Percentiles rank a stretch among this genome's conserved stretches.
phyloP scores from a whole-genome alignment of 2,797 vertebrate genomes.

The Spinus olivaceus region DNA sequence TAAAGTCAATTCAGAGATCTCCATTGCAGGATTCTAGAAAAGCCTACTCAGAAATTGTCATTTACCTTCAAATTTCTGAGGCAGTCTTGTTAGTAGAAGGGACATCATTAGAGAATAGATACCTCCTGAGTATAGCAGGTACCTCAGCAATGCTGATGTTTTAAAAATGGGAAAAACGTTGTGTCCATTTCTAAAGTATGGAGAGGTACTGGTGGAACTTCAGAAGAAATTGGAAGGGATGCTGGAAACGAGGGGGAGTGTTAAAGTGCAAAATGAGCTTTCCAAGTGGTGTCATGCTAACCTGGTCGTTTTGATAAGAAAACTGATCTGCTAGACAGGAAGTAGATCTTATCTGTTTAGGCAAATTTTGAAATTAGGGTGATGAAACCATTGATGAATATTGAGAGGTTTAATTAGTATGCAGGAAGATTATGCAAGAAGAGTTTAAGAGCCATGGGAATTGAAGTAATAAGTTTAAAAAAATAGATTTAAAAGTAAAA shows the following conservation, averaged over 20 bases:
- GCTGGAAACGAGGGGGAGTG: neutral
- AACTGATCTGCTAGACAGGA: neutral
- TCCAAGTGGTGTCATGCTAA: neutral
- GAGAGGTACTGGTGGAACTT: neutral
- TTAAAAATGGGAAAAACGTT: neutral
- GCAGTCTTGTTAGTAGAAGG: neutral
- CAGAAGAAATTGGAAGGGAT: neutral
- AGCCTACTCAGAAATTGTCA: neutral
- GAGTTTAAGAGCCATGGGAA: neutral
- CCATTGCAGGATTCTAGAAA: neutral
- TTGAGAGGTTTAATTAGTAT: neutral
- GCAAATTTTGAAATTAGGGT: conserved; percentile 16
- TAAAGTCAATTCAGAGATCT: neutral
- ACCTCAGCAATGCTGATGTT: neutral
- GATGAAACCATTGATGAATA: neutral
- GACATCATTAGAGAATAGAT: neutral
- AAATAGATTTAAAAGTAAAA: neutral
- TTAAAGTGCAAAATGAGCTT: neutral
- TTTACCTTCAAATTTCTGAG: neutral
- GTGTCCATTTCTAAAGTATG: neutral
- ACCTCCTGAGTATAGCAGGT: rapidly evolving
- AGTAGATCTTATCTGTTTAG: conserved; percentile 13
- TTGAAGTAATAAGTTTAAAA: neutral
- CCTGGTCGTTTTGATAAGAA: neutral
- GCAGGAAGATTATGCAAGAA: neutral